Evolutionary conservation across 2,797 vertebrate species (phyloP).

Genomic region (Rhinella marina): DNA sequence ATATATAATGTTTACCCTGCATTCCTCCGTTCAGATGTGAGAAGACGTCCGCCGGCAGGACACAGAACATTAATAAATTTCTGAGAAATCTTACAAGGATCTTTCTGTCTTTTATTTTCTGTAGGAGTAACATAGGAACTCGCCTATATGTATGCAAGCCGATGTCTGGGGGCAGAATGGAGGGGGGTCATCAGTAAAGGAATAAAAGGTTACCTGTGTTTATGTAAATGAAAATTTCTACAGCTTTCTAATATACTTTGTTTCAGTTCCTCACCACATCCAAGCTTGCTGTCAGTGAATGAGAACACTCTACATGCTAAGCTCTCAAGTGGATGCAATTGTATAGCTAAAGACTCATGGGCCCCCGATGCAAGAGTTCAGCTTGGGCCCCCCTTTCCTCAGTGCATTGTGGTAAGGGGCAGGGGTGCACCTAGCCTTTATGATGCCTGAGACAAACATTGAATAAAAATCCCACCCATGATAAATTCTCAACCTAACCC

Average conservation of each 20-base stretch:
- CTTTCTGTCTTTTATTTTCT: conserved; percentile 10
- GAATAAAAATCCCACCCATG: no score
- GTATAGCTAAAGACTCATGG: no score
- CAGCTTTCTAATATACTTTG: no score
- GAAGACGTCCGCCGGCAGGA: conserved; percentile 11
- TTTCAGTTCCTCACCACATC: no score
- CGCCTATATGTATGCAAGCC: background rate
- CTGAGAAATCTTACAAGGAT: background rate
- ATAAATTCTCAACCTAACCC: no score
- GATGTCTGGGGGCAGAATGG: background rate
- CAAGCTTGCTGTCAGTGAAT: no score
- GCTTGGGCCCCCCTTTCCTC: no score
- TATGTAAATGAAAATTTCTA: background rate
- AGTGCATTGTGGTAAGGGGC: no score
- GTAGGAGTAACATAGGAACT: background rate
- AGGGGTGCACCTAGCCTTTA: no score
- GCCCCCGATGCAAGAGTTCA: no score
- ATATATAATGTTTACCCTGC: conserved; percentile 28
- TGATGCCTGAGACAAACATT: no score
- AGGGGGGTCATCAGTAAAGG: background rate
- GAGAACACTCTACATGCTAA: background rate
- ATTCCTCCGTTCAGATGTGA: background rate
- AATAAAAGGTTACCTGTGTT: background rate
- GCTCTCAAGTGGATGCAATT: background rate
- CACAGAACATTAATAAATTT: conserved; percentile 23